Conservation (phyloP, 1,140 invertebrate genomes). For the Schlechtendalia chinensis region DNA sequence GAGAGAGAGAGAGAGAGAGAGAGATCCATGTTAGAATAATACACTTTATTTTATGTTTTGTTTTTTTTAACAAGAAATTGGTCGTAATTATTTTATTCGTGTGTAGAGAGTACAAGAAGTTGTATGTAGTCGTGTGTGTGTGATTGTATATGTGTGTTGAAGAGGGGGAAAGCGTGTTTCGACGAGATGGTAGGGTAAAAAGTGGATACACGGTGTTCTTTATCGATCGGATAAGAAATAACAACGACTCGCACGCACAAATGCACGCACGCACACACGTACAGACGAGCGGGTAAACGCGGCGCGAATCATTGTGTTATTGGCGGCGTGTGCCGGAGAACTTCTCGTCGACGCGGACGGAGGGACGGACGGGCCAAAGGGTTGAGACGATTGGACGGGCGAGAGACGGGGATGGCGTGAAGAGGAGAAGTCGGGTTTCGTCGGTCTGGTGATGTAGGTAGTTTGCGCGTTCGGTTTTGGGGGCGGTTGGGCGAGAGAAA, state of each 20-base stretch:
- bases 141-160: background rate
- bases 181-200: background rate
- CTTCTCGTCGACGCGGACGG: background rate
- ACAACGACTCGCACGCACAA: background rate
- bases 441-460: background rate
- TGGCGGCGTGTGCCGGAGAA: too few relatives aligned
- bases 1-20: background rate
- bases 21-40: background rate
- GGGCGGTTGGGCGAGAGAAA: background rate
- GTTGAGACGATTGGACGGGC: background rate
- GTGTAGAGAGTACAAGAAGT: background rate
- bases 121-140: background rate
- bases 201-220: background rate
- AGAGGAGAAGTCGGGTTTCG: background rate
- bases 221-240: constrained; percentile 11
- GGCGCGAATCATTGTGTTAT: constrained; percentile 9
- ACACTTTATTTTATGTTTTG: background rate
- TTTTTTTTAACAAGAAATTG: constrained; percentile 16
- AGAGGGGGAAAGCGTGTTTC: background rate
- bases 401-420: background rate
- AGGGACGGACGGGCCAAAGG: background rate
- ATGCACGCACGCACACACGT: too few relatives aligned
- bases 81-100: background rate
- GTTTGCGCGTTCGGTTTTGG: background rate
- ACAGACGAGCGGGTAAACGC: background rate